These are phyloP conservation scores for Rhagoletis pomonella DNA, from an alignment of 1,140 invertebrate species.

Conservation along the genomic window DNA sequence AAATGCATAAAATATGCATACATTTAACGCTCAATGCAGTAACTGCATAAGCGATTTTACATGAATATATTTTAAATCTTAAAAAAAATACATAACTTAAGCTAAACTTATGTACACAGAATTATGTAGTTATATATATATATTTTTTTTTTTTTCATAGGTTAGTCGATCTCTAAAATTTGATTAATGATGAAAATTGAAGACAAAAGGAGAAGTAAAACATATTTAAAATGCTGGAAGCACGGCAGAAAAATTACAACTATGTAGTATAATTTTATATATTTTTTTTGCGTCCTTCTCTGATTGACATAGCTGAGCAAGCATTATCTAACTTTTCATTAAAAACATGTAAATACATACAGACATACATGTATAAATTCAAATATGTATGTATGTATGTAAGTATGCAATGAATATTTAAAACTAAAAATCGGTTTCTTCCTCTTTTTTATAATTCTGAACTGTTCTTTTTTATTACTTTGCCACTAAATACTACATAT, in stretches of 20 bases:
- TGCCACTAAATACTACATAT: neutral
- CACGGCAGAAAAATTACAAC: conserved; percentile 7
- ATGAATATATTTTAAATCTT: neutral
- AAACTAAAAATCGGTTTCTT: conserved; percentile 1
- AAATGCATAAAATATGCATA: neutral
- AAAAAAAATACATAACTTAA: conserved; percentile 15
- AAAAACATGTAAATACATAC: neutral
- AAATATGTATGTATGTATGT: too few species aligned
- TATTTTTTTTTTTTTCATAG: conserved; percentile 52
- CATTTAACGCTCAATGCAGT: neutral
- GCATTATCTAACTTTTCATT: neutral
- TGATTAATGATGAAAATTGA: conserved; percentile 54
- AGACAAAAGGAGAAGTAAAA: neutral
- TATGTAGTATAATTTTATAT: conserved; percentile 1
- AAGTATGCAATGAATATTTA: neutral
- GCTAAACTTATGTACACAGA: conserved; percentile 19
- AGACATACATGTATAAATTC: too few species aligned
- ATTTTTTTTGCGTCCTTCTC: neutral
- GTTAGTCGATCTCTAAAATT: conserved; percentile 58
- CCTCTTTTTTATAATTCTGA: neutral
- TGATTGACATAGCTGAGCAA: neutral
- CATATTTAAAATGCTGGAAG: neutral
- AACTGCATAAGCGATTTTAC: neutral
- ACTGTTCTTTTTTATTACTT: neutral
- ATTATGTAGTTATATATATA: neutral